phyloP scores from a whole-genome alignment of 2,113 vertebrate species.

The Coregonus clupeaformis region DNA sequence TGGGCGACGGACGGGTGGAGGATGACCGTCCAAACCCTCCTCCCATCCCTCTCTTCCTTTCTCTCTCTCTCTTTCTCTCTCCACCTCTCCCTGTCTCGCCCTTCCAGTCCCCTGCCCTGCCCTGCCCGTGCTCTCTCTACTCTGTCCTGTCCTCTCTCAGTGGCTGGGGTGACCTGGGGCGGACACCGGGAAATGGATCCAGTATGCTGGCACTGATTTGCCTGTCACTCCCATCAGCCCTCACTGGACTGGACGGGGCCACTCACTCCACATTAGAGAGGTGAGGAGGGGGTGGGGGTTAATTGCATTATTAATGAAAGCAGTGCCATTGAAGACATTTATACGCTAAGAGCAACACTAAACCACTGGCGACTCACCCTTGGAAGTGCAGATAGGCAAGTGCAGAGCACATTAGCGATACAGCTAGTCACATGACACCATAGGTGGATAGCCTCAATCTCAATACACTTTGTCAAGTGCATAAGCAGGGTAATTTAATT shows the following conservation, averaged over 20 bases:
- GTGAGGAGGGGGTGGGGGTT: constrained; percentile 25
- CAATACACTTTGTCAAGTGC: too few relatives aligned
- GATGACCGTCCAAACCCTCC: too few relatives aligned
- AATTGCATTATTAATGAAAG: constrained; percentile 66
- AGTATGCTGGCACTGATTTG: constrained; percentile 48
- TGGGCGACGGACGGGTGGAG: too few relatives aligned
- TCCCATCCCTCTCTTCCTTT: too few relatives aligned
- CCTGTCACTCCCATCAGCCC: constrained; percentile 51
- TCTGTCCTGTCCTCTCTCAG: too few relatives aligned
- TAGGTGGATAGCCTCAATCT: too few relatives aligned
- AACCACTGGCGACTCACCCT: constrained; percentile 16
- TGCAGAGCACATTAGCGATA: too few relatives aligned
- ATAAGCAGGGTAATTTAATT: background rate
- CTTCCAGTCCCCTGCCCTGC: background rate
- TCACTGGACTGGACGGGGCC: too few relatives aligned
- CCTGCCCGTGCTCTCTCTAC: too few relatives aligned
- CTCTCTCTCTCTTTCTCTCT: too few relatives aligned
- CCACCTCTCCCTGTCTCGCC: background rate
- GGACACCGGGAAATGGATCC: constrained; percentile 3
- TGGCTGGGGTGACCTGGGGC: too few relatives aligned
- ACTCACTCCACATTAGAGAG: background rate
- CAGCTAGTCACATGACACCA: too few relatives aligned
- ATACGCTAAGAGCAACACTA: constrained; percentile 56
- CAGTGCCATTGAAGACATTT: constrained; percentile 62
- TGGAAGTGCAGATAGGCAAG: background rate